Evolutionary conservation across 1,140 invertebrate species (phyloP).

Genomic region (Brachionus paranguensis): DNA sequence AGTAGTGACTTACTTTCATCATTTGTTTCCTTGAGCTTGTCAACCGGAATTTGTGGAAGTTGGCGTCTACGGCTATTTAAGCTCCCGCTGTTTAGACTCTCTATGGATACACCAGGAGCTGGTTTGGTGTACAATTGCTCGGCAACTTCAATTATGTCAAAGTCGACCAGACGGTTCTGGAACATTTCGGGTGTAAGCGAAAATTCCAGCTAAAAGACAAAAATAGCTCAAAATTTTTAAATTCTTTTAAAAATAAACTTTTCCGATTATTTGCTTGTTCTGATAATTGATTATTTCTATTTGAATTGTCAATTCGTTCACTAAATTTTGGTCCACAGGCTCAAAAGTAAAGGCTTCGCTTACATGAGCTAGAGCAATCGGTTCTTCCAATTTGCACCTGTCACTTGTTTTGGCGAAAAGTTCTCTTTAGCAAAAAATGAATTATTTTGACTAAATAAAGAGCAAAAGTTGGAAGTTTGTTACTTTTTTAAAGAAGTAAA

Average conservation of each 20-base stretch:
- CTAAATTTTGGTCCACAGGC: background rate
- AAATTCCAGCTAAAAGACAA: background rate
- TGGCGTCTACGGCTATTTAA: constrained; percentile 9
- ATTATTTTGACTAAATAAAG: background rate
- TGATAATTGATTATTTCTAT: background rate
- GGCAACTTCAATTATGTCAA: background rate
- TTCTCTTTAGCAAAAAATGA: background rate
- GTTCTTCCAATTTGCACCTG: background rate
- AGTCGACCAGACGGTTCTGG: background rate
- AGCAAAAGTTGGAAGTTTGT: background rate
- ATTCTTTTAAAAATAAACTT: background rate
- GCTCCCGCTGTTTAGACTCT: constrained; percentile 7
- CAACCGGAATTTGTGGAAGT: background rate
- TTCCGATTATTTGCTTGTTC: background rate
- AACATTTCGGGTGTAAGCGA: background rate
- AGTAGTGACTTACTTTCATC: background rate
- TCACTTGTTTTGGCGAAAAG: background rate
- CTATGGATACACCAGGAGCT: background rate
- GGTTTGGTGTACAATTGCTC: background rate
- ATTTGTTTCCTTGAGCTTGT: background rate
- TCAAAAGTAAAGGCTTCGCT: constrained; percentile 20
- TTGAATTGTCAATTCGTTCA: background rate
- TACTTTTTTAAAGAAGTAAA: constrained; percentile 5
- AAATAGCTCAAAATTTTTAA: background rate
- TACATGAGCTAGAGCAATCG: background rate